phyloP scores from a whole-genome alignment of 2,113 vertebrate genomes.

The Serinus canaria region DNA sequence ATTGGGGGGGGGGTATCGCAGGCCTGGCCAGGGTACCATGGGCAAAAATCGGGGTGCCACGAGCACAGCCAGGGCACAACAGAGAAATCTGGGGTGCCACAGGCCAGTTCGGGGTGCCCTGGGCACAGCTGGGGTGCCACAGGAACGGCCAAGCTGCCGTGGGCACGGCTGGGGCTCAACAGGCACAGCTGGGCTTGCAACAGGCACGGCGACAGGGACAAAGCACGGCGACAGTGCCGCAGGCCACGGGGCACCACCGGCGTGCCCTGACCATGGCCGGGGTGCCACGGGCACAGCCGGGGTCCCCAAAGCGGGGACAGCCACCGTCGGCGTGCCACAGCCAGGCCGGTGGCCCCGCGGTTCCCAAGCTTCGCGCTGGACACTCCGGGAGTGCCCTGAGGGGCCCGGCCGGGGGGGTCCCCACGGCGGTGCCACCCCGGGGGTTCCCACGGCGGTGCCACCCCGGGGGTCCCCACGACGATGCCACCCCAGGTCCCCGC shows the following conservation, averaged over 20 bases:
- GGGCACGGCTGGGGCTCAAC: background rate
- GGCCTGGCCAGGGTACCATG: background rate
- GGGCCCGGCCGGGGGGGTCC: background rate
- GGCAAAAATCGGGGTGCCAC: background rate
- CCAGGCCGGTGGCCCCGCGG: background rate
- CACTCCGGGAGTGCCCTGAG: background rate
- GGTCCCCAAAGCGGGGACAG: background rate
- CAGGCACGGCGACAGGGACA: background rate
- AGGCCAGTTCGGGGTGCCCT: rapidly evolving
- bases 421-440: background rate
- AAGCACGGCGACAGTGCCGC: background rate
- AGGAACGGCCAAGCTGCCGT: background rate
- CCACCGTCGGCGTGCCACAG: background rate
- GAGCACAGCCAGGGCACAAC: no score
- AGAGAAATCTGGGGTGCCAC: rapidly evolving
- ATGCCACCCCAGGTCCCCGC: background rate
- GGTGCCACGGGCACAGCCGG: rapidly evolving
- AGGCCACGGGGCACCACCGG: background rate
- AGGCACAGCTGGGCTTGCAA: background rate
- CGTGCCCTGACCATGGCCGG: rapidly evolving
- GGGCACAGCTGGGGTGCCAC: rapidly evolving
- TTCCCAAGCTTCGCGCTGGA: background rate
- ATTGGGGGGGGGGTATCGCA: background rate
- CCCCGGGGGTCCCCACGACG: background rate
- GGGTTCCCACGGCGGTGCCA: background rate